Evolutionary conservation across 2,888 invertebrate species (phyloP), one percentile per base, ranked within the genome.

Genomic region (Erebia ligea): DNA sequence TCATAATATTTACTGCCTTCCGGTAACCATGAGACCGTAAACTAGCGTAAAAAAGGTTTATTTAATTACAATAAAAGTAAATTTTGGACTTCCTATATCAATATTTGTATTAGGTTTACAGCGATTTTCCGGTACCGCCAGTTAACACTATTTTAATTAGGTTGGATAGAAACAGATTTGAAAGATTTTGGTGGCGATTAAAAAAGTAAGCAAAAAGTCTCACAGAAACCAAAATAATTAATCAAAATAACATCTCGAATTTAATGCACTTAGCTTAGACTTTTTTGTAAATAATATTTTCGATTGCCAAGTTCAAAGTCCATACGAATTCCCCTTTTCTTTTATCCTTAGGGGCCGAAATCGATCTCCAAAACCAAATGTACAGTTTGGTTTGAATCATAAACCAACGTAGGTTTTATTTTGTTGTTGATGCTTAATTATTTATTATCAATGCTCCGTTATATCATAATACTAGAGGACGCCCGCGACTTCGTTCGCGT

Each of bases 51-150:
- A 62, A 61, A 45, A 45, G 56, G 59, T 56, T 63, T 34, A 67
- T 65, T 58, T 48, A 21, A 42, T n/a, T 17, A 42, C 15, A 34
- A 56, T 8, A 62, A 62, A 42, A 48, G 45, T 45, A 62, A 45
- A 15, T 62, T 62, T 19, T 21, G 19, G 19, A 48, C 19, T 62
- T 62, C 62, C 62, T 62, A 62, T 48, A 62, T 48, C 45, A 62
- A 62, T 62, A 62, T 62, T 62, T 45, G 13, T 48, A 62, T 62
- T 61, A 21, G 45, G 48, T 62, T 62, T 62, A 62, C 19, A 48
- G 15, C 48, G 15, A 21, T 62, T 48, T 62, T 62, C 62, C 62
- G 62, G 61, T 19, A 61, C 10, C 59, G 59, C 40, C 40, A 59
- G 17, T 42, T 21, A 40, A 13, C 19, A 45, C 19, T 62, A 40